A percentile compares a stretch with the other conserved stretches of the same genome.
These are phyloP conservation scores for Aramus guarauna DNA, from an alignment of 2,113 vertebrate species.

Conservation along the genomic window DNA sequence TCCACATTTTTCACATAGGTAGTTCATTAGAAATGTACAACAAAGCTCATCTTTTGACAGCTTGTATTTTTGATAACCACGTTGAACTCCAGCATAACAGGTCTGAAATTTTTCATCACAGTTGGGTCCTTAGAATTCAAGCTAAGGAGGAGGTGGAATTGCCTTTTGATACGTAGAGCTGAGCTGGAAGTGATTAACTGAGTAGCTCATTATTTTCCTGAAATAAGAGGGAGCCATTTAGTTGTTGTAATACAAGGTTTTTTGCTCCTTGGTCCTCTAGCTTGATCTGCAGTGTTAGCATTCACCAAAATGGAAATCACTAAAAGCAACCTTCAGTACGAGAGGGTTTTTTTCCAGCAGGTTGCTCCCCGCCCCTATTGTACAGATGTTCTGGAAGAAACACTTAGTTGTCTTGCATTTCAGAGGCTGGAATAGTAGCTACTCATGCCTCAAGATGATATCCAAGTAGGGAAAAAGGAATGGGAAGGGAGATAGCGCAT, in stretches of 20 bases:
- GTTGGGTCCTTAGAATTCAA: not conserved
- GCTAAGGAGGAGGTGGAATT: not conserved
- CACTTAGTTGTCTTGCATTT: constrained; percentile 74
- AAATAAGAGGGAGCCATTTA: constrained; percentile 70
- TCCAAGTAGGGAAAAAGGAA: constrained; percentile 24
- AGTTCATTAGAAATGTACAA: not conserved
- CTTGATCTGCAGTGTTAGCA: constrained; percentile 79
- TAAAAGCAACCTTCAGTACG: constrained; percentile 69
- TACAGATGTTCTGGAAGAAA: constrained; percentile 81
- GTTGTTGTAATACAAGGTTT: constrained; percentile 64
- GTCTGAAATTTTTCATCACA: constrained; percentile 14
- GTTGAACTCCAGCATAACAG: not conserved
- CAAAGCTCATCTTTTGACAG: not conserved
- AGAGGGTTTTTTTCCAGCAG: not conserved
- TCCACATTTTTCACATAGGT: not conserved
- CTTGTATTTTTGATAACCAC: not conserved
- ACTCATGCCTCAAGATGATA: constrained; percentile 63
- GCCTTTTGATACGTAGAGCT: constrained; percentile 26
- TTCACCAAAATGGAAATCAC: constrained; percentile 79
- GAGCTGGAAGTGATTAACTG: constrained; percentile 74
- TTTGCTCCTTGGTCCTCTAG: constrained; percentile 70
- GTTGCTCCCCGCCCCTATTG: constrained; percentile 59
- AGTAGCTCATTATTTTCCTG: constrained; percentile 71
- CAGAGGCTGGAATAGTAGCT: constrained; percentile 66
- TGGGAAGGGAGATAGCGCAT: not conserved